Conservation (phyloP, 2,113 vertebrate genomes). For the Nasalis larvatus region DNA sequence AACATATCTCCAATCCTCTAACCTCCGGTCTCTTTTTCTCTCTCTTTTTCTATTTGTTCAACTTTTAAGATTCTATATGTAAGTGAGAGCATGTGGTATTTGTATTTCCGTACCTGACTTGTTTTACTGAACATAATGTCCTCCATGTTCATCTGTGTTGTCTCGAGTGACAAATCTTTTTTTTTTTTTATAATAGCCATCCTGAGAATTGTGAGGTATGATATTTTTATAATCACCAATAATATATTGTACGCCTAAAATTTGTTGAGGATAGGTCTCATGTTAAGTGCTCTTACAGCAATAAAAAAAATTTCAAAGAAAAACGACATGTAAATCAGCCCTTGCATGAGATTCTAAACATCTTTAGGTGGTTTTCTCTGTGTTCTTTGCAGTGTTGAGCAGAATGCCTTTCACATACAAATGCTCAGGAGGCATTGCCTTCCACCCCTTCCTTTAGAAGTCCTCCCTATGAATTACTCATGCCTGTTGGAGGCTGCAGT, state of each 20-base stretch:
- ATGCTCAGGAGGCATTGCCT: not conserved
- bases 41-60: not conserved
- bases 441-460: not conserved
- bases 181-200: not conserved
- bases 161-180: not conserved
- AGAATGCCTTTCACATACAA: not conserved
- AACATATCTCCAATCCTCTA: too few relatives aligned
- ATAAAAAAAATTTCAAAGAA: not conserved
- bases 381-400: not conserved
- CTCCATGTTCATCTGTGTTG: not conserved
- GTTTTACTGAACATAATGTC: not conserved
- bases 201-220: not conserved
- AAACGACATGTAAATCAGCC: not conserved
- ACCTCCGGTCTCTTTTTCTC: not conserved
- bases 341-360: not conserved
- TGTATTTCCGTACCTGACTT: not conserved
- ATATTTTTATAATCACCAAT: not conserved
- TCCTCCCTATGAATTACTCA: not conserved
- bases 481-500: not conserved
- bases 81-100: not conserved
- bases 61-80: not conserved
- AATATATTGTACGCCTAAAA: not conserved
- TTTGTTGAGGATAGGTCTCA: not conserved
- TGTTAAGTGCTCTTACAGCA: not conserved
- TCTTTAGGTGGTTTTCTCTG: not conserved